Base-by-base conservation (phyloP, 2,113 vertebrate species). In the Sus scrofa region DNA sequence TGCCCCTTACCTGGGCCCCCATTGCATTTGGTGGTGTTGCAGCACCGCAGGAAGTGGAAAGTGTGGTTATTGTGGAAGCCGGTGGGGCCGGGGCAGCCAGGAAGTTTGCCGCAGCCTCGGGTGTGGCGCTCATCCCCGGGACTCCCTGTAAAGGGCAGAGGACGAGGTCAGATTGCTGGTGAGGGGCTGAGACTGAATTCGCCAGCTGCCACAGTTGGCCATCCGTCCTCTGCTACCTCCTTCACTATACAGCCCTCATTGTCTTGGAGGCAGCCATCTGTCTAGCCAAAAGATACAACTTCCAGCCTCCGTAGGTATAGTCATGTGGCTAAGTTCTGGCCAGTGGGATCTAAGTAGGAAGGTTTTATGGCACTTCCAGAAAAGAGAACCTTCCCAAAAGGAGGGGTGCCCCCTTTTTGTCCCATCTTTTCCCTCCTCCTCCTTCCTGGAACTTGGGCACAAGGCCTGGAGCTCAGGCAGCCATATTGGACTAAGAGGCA, bases 11-110 rank as follows among this genome's bases (percentile, higher is more conserved):
- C 93, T 96, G 96, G 91, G 30, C 97, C 98, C 1, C 4, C 0
- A 1, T 98, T 98, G 75, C 98, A 98, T 27, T 65, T 91, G 94
- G 71, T 91, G 68, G 22, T 60, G 89, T 97, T 97, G 62, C 97
- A 98, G 65, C 98, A 98, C 7, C 1, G 74, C 74, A 98, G 83
- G 92, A 95, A 95, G 75, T 97, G 96, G 56, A 97, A 97, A n/a
- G 95, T 96, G n/a, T 84, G 24, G 60, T 96, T 87, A 74, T 75
- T 91, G 56, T 98, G 96, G 68, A 98, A 97, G 39, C 98, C 97
- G 0, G 79, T 44, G 19, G 83, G 67, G 56, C 96, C 96, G 0
- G 97, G 96, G 52, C 97, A 98, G 62, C 96, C 96, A 0, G 97
- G 96, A 65, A 98, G 96, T 56, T 22, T 10, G 60, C 97, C 97